phyloP scores from a whole-genome alignment of 2,888 invertebrate species.

The Kryphioiulus occultus region DNA sequence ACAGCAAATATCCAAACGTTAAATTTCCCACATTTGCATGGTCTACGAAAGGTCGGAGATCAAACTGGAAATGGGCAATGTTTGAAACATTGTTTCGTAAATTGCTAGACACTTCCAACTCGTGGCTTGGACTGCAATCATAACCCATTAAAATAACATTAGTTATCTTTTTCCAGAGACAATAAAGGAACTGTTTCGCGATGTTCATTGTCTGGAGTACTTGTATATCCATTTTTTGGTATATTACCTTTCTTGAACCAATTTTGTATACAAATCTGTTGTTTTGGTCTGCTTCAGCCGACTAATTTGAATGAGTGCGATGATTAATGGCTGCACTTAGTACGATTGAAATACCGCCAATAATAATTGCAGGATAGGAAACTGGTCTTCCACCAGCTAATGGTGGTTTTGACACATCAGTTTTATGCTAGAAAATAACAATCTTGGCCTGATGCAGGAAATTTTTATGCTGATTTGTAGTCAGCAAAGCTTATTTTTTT shows the following conservation, averaged over 20 bases:
- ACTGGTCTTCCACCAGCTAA: background rate
- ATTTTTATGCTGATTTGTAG: too few species aligned
- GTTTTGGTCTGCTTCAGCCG: constrained; percentile 13
- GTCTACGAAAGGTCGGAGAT: too few species aligned
- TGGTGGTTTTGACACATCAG: background rate
- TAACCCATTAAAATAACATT: background rate
- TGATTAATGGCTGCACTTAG: background rate
- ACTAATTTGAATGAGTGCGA: background rate
- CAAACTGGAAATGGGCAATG: background rate
- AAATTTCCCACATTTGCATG: too few species aligned
- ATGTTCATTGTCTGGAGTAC: background rate
- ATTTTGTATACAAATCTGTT: background rate
- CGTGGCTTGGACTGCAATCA: background rate
- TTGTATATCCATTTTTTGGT: background rate
- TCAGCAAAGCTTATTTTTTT: too few species aligned
- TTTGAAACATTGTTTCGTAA: background rate
- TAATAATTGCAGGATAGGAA: background rate
- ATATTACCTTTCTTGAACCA: background rate
- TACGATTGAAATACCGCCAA: background rate
- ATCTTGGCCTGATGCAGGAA: too few species aligned
- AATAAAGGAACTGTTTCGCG: background rate
- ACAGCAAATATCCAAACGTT: too few species aligned
- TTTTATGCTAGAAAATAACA: background rate
- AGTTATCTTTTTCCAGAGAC: background rate
- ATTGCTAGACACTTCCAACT: background rate